A percentile compares a stretch with the other conserved stretches of the same genome.
These are phyloP conservation scores for Cladopsammia gracilis DNA, from an alignment of 64 coral and sea anemone species.

Conservation along the genomic window DNA sequence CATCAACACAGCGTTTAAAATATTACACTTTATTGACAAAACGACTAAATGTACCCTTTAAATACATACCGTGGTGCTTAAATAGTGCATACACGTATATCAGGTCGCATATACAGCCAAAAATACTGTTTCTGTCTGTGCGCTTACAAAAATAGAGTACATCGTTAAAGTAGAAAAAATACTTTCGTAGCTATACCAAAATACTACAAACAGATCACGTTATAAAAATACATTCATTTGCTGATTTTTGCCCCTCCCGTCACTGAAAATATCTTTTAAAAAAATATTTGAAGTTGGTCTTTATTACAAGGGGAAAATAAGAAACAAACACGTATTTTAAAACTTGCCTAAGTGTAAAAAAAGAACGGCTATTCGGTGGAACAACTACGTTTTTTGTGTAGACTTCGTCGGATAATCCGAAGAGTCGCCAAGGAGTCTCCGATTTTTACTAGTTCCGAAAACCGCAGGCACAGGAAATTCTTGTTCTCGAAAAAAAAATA, in stretches of 20 bases:
- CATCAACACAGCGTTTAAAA: neutral
- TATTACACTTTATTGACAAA: constrained; percentile 23
- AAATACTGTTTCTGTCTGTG: constrained; percentile 19
- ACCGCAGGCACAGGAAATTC: no score
- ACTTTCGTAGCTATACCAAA: neutral
- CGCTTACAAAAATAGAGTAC: neutral
- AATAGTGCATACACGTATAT: constrained; percentile 27
- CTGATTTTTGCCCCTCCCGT: neutral
- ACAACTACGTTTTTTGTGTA: no score
- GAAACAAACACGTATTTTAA: no score
- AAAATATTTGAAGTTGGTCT: no score
- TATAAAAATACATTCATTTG: no score
- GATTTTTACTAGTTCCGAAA: no score
- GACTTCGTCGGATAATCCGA: no score
- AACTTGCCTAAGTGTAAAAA: no score
- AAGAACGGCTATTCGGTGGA: no score
- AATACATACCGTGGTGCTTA: constrained; percentile 47
- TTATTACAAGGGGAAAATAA: no score
- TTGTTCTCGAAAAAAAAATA: no score
- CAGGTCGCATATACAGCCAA: neutral
- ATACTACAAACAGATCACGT: neutral
- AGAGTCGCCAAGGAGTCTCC: no score
- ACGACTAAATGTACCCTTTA: constrained; percentile 62
- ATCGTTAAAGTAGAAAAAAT: neutral
- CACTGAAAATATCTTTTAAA: neutral